A percentile compares a stretch with the other conserved stretches of the same genome.
These are phyloP conservation scores for Lagopus leucura DNA, from an alignment of 2,113 vertebrate genomes.

Conservation along the genomic window DNA sequence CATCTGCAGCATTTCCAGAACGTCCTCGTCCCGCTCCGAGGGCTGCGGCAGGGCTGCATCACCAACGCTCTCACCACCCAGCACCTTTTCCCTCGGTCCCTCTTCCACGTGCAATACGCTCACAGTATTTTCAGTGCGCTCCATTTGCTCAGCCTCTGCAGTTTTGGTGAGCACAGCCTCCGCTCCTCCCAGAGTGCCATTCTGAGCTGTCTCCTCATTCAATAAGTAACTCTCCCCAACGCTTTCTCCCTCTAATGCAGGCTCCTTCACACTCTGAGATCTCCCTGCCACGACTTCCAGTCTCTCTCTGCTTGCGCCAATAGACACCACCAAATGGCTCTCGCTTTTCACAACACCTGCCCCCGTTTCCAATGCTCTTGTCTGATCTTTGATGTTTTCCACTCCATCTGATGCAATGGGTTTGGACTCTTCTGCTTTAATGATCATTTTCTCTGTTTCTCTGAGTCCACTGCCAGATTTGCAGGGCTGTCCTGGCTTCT, in stretches of 20 bases:
- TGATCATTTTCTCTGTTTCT: background rate
- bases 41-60: background rate
- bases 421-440: background rate
- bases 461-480: background rate
- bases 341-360: conserved; percentile 20
- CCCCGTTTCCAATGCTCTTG: background rate
- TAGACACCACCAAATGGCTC: background rate
- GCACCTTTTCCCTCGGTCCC: background rate
- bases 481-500: background rate
- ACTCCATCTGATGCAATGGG: background rate
- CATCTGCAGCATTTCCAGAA: conserved; percentile 74
- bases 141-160: background rate
- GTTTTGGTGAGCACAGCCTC: background rate
- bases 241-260: background rate
- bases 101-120: background rate
- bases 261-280: background rate
- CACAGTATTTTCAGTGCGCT: background rate
- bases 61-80: background rate
- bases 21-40: conserved; percentile 30
- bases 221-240: background rate
- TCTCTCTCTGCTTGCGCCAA: background rate
- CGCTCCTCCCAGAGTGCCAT: background rate
- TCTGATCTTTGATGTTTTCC: background rate
- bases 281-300: background rate
- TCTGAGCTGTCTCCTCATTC: background rate